Evolutionary conservation across 1,140 invertebrate genomes (phyloP).

Genomic region (Temnothorax longispinosus): DNA sequence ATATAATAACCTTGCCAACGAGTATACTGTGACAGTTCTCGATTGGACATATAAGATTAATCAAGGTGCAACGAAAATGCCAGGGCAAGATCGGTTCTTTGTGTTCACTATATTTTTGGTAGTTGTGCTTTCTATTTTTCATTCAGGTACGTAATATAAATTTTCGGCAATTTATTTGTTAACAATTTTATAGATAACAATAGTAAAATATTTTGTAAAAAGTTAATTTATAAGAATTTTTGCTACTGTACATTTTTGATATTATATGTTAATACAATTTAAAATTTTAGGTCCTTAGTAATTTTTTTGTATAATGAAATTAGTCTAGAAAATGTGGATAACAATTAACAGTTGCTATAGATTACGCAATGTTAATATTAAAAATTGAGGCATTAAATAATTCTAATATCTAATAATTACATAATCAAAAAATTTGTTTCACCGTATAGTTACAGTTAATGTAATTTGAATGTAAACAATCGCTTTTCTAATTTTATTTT

Average conservation of each 20-base stretch:
- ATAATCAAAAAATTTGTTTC: no score
- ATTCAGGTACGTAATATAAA: conserved; percentile 28
- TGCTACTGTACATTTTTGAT: background rate
- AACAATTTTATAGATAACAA: background rate
- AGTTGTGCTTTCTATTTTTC: background rate
- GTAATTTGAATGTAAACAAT: no score
- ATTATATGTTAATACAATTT: background rate
- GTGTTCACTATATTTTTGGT: background rate
- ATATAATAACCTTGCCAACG: background rate
- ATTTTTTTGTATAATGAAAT: background rate
- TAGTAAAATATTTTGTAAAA: background rate
- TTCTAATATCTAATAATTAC: no score
- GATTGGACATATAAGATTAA: background rate
- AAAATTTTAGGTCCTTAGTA: background rate
- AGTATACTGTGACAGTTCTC: background rate
- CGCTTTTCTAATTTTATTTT: no score
- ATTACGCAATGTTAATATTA: no score
- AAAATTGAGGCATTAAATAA: no score
- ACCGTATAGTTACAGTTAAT: no score
- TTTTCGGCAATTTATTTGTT: background rate
- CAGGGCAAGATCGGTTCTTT: background rate
- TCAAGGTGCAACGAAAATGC: background rate
- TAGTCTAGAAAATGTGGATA: no score
- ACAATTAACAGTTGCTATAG: no score
- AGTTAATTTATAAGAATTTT: background rate